A percentile compares a stretch with the other conserved stretches of the same genome.
phyloP scores from a whole-genome alignment of 2,113 vertebrate species.

The Oreotrochilus melanogaster region DNA sequence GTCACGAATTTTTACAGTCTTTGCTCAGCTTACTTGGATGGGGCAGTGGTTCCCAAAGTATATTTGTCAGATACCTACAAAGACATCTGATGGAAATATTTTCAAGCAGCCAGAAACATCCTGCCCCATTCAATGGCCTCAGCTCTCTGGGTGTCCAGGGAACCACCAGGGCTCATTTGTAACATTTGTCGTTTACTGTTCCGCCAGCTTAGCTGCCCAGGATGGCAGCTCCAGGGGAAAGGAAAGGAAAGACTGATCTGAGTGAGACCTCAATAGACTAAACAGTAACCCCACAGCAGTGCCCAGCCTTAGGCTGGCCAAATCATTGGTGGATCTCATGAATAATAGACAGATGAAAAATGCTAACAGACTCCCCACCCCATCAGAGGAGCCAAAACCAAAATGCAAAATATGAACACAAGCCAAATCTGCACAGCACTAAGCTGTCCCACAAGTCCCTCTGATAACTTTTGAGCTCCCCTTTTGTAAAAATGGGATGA shows the following conservation, averaged over 20 bases:
- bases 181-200: slow-evolving; percentile 20
- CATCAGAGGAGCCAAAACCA: neutral
- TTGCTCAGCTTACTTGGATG: neutral
- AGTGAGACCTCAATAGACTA: slow-evolving; percentile 47
- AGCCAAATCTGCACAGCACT: neutral
- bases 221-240: neutral
- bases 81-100: slow-evolving; percentile 22
- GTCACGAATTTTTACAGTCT: slow-evolving; percentile 6
- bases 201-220: slow-evolving; percentile 18
- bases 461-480: neutral
- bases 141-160: slow-evolving; percentile 29
- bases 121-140: neutral
- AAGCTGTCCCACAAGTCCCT: neutral
- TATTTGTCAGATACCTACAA: slow-evolving; percentile 27
- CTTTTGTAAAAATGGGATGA: neutral
- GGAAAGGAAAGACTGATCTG: slow-evolving; percentile 13
- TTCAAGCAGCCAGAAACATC: slow-evolving; percentile 30
- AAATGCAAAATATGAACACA: neutral
- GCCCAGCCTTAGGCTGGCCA: neutral
- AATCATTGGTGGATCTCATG: neutral
- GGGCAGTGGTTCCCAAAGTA: neutral
- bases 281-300: slow-evolving; percentile 23
- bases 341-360: slow-evolving; percentile 25
- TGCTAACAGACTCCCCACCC: slow-evolving; percentile 1
- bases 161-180: neutral